Evolutionary conservation across 35 echinoderm and acorn worm genomes (phyloP).

Genomic region (Heliocidaris tuberculata): DNA sequence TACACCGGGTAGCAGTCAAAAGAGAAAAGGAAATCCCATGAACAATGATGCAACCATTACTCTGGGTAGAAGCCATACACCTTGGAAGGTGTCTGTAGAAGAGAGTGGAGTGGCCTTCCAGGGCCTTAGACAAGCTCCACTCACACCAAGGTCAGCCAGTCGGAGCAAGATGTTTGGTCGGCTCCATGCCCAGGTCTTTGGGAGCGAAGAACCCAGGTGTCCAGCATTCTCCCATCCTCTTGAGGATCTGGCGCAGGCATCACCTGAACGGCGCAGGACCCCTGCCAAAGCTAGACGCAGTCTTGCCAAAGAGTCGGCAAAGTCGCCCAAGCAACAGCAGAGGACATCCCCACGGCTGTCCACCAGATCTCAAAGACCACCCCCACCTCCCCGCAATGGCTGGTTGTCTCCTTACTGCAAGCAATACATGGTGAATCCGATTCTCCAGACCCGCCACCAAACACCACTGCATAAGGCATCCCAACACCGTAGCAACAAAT

Average conservation of each 20-base stretch:
- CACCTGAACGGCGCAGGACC: neutral
- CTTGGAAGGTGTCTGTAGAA: neutral
- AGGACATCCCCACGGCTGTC: neutral
- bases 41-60: neutral
- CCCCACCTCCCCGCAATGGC: neutral
- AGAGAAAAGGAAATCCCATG: neutral
- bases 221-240: neutral
- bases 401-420: conserved; percentile 40
- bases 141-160: neutral
- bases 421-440: neutral
- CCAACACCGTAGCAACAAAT: neutral
- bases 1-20: neutral
- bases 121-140: neutral
- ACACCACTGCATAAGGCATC: neutral
- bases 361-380: neutral
- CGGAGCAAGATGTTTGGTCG: conserved; percentile 34
- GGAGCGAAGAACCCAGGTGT: neutral
- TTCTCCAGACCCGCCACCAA: neutral
- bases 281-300: neutral
- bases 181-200: conserved; percentile 30
- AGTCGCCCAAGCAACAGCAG: neutral
- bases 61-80: neutral
- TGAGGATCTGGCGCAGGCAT: neutral
- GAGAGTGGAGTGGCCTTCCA: neutral
- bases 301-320: neutral